Percentiles rank a stretch among this genome's conserved stretches.
phyloP scores from a whole-genome alignment of 2,888 invertebrate genomes.

The Pteria penguin region DNA sequence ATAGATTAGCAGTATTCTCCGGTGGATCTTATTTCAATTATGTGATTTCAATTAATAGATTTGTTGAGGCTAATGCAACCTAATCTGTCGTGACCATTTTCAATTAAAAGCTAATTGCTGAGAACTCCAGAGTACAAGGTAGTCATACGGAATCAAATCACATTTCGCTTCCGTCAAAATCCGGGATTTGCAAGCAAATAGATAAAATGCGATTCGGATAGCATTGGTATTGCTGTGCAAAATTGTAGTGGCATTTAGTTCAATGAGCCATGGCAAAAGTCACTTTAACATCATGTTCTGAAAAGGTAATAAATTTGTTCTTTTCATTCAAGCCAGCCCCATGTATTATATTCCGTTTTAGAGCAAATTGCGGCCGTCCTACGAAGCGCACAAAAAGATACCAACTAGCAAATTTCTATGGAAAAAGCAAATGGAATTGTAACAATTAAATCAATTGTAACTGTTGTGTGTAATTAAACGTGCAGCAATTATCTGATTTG shows the following conservation, averaged over 20 bases:
- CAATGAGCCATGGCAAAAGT: constrained; percentile 4
- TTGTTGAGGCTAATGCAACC: constrained; percentile 59
- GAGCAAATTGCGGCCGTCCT: not conserved
- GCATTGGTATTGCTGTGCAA: not conserved
- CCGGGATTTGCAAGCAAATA: not conserved
- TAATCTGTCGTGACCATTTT: constrained; percentile 48
- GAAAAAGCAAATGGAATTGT: not conserved
- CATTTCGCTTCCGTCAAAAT: constrained; percentile 24
- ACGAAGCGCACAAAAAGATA: not conserved
- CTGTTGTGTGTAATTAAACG: no score
- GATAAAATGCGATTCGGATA: constrained; percentile 17
- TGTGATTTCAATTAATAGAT: constrained; percentile 65
- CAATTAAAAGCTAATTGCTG: constrained; percentile 51
- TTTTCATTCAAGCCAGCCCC: not conserved
- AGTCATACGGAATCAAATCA: constrained; percentile 5
- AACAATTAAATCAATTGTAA: not conserved
- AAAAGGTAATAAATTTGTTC: not conserved
- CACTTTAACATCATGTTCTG: not conserved
- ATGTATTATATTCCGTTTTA: not conserved
- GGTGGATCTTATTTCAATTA: constrained; percentile 45
- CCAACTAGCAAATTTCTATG: not conserved
- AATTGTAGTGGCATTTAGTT: constrained; percentile 9
- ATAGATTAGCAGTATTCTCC: constrained; percentile 58
- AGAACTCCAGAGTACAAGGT: constrained; percentile 34
- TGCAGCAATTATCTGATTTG: no score